Evolutionary conservation across 2,113 vertebrate species (phyloP).

Genomic region (Nicator chloris): DNA sequence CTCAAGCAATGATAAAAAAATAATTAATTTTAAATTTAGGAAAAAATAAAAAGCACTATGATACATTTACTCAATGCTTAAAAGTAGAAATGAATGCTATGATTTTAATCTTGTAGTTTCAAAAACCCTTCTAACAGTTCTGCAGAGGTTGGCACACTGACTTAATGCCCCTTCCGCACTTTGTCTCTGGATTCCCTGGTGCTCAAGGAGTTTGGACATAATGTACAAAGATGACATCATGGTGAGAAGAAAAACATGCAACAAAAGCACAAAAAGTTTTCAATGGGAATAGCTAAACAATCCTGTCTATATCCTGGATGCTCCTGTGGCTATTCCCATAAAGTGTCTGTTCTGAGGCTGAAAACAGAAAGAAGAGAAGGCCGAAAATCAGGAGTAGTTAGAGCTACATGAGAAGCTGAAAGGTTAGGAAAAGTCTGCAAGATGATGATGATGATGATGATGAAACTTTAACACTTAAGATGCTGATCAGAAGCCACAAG

Average conservation of each 20-base stretch:
- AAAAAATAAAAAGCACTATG: background rate
- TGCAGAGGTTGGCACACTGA: fast-evolving
- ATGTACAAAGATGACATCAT: background rate
- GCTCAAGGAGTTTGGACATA: background rate
- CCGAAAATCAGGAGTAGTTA: background rate
- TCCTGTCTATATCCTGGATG: background rate
- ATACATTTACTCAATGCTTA: background rate
- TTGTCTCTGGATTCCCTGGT: background rate
- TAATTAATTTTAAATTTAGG: background rate
- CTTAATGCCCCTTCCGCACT: background rate
- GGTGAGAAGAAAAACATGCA: background rate
- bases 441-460: background rate
- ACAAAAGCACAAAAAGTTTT: background rate
- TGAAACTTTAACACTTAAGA: background rate
- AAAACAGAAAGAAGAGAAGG: background rate
- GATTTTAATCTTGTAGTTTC: background rate
- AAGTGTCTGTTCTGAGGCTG: background rate
- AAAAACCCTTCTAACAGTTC: background rate
- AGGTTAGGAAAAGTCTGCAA: background rate
- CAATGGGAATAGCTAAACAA: background rate
- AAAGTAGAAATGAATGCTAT: background rate
- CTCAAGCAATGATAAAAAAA: background rate
- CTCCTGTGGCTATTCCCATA: background rate
- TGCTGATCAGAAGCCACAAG: background rate
- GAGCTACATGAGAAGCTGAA: background rate